These are phyloP conservation scores for Tenrec ecaudatus DNA, from an alignment of 2,113 vertebrate genomes.

Conservation along the genomic window DNA sequence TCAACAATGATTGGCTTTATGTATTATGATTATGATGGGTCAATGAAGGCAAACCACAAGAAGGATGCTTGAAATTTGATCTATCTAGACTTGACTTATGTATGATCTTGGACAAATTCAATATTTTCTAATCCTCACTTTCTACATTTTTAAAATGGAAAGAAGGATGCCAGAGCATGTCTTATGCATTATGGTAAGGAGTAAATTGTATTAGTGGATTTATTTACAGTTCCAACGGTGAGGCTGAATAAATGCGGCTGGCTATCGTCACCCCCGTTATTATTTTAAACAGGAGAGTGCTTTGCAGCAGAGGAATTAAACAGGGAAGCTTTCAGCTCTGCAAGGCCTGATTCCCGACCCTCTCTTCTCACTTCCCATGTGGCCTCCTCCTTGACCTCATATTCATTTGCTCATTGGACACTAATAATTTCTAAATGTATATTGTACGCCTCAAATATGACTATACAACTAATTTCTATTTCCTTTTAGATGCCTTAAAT, in stretches of 20 bases:
- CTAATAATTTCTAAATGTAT: background rate
- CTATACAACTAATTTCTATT: background rate
- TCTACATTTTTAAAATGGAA: background rate
- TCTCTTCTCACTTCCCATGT: background rate
- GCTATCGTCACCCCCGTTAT: background rate
- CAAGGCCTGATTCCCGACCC: too few relatives aligned
- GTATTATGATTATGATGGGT: background rate
- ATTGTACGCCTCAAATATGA: background rate
- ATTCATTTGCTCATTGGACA: background rate
- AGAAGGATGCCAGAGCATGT: too few relatives aligned
- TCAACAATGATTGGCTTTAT: background rate
- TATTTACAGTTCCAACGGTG: background rate
- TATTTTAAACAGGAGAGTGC: background rate
- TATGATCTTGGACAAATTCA: background rate
- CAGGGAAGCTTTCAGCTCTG: background rate
- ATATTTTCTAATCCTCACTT: background rate
- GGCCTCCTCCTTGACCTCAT: background rate
- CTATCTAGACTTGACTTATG: background rate
- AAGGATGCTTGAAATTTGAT: background rate
- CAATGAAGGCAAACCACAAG: background rate
- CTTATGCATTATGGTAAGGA: background rate
- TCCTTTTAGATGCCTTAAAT: constrained; percentile 13
- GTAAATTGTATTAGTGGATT: background rate
- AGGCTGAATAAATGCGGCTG: background rate
- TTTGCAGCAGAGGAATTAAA: background rate